A percentile compares a stretch with the other conserved stretches of the same genome.
Conservation (phyloP, 2,113 vertebrate genomes). For the Ancistrus triradiatus region DNA sequence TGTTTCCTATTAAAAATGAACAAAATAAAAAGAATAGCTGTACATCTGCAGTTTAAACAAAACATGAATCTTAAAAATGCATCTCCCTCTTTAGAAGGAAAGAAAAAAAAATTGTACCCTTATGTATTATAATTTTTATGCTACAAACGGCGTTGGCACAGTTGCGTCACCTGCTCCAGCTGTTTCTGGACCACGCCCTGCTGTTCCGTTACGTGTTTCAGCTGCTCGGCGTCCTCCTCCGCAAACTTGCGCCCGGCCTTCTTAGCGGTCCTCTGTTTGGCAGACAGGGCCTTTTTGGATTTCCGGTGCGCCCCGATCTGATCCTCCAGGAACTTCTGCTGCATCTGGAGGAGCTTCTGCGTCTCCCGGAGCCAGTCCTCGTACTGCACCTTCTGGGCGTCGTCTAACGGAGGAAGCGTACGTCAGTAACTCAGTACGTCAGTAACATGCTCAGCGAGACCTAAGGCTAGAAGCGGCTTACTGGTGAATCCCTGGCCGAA, state of each 20-base stretch:
- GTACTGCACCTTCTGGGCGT: slow-evolving; percentile 86
- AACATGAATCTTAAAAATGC: too few relatives aligned
- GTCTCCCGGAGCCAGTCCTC: slow-evolving; percentile 97
- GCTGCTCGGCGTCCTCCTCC: slow-evolving; percentile 88
- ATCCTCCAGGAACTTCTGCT: slow-evolving; percentile 94
- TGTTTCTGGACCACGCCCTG: slow-evolving; percentile 92
- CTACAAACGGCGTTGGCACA: too few relatives aligned
- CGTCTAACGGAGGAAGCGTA: slow-evolving; percentile 67
- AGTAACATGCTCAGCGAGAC: background rate
- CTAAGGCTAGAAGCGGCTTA: slow-evolving; percentile 66
- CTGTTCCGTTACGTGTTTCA: slow-evolving; percentile 87
- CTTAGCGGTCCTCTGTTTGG: slow-evolving; percentile 92
- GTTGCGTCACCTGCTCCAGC: slow-evolving; percentile 85
- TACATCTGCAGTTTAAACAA: too few relatives aligned
- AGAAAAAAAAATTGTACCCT: too few relatives aligned
- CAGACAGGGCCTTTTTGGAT: slow-evolving; percentile 91
- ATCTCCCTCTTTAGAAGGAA: too few relatives aligned
- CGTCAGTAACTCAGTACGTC: background rate
- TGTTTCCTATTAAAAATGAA: too few relatives aligned
- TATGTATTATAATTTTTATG: too few relatives aligned
- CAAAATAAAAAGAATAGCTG: too few relatives aligned
- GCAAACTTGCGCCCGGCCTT: slow-evolving; percentile 85
- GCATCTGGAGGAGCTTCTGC: slow-evolving; percentile 95
- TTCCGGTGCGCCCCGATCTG: slow-evolving; percentile 90
- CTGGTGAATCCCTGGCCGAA: slow-evolving; percentile 87